A percentile compares a stretch with the other conserved stretches of the same genome.
Evolutionary conservation across 1,140 invertebrate species (phyloP).

Genomic region (Latrodectus geometricus): DNA sequence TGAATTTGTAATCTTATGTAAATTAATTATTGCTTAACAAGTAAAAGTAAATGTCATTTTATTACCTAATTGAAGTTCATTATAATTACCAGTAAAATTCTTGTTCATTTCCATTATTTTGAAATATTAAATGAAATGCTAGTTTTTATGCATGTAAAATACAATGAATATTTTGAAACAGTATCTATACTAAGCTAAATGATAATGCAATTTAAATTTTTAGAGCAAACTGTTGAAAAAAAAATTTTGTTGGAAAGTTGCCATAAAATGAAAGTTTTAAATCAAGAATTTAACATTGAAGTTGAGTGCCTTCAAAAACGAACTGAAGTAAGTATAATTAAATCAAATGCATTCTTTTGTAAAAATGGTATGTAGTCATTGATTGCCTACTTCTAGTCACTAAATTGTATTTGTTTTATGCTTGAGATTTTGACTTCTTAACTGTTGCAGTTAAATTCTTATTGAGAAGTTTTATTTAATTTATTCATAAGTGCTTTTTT

Average conservation of each 20-base stretch:
- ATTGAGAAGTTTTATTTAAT: too few species aligned
- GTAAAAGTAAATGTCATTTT: too few species aligned
- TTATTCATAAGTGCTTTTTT: too few species aligned
- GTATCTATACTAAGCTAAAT: too few species aligned
- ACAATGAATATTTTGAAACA: too few species aligned
- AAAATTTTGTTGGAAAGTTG: conserved; percentile 66
- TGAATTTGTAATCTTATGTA: too few species aligned
- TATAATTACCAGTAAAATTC: too few species aligned
- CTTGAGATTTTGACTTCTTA: background rate
- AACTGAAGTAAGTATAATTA: conserved; percentile 65
- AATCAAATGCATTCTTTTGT: background rate
- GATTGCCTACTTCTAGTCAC: background rate
- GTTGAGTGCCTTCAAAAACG: conserved; percentile 65
- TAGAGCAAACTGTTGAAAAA: conserved; percentile 67
- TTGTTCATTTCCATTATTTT: too few species aligned
- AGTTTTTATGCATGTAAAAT: too few species aligned
- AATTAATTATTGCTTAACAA: too few species aligned
- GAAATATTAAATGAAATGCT: too few species aligned
- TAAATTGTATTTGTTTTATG: background rate
- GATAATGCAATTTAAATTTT: conserved; percentile 7
- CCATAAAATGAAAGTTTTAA: conserved; percentile 65
- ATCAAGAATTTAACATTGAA: conserved; percentile 65
- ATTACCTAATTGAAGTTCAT: too few species aligned
- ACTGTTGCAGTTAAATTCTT: background rate
- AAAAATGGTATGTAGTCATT: background rate